phyloP scores from a whole-genome alignment of 2,113 vertebrate species.

The Xiphophorus hellerii region DNA sequence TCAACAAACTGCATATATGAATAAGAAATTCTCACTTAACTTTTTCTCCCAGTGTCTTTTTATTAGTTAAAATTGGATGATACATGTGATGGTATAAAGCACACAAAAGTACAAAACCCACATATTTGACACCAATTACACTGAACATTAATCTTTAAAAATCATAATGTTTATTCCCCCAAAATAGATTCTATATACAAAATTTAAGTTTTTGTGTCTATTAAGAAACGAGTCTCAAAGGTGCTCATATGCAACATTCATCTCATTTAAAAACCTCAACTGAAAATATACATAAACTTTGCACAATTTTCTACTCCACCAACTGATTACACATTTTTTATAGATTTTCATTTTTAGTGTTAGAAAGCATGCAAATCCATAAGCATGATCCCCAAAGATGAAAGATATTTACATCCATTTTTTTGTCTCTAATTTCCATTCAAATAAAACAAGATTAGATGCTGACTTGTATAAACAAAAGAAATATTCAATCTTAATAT shows the following conservation, averaged over 20 bases:
- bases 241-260: background rate
- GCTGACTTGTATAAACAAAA: slow-evolving; percentile 12
- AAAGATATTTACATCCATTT: slow-evolving; percentile 29
- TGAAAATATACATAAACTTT: slow-evolving; percentile 6
- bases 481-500: slow-evolving; percentile 35
- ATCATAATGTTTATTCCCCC: background rate
- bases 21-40: background rate
- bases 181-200: background rate
- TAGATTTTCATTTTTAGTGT: background rate
- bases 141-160: slow-evolving; percentile 8
- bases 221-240: background rate
- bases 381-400: slow-evolving; percentile 11
- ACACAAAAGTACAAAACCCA: slow-evolving; percentile 16
- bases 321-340: slow-evolving; percentile 12
- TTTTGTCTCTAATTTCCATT: slow-evolving; percentile 39
- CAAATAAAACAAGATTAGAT: slow-evolving; percentile 14
- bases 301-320: background rate
- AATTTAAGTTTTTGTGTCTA: background rate
- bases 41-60: slow-evolving; percentile 45
- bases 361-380: slow-evolving; percentile 16
- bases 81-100: slow-evolving; percentile 32
- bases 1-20: background rate
- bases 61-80: slow-evolving; percentile 57
- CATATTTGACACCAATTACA: slow-evolving; percentile 18
- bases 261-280: background rate